Conservation (phyloP, 2,888 invertebrate species). For the Tenodera sinensis region DNA sequence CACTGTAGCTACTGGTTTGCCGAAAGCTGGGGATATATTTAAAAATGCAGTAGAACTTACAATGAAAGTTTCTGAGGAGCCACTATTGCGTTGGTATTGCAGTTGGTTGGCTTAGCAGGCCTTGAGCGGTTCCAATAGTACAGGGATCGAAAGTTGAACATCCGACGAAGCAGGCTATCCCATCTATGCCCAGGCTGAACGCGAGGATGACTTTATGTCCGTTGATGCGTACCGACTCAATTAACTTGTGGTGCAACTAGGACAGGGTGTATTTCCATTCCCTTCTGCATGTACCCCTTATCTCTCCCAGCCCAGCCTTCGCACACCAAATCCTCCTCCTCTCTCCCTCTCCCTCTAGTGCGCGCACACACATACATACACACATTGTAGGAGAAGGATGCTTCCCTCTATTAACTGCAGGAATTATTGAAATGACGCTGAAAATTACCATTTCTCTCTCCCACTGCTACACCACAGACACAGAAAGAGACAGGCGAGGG, state of each 20-base stretch:
- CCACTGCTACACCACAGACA: neutral
- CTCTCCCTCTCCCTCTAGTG: neutral
- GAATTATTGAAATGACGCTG: conserved; percentile 27
- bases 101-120: too few relatives aligned
- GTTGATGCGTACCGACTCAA: conserved; percentile 4
- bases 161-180: neutral
- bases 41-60: too few relatives aligned
- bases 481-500: neutral
- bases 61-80: too few relatives aligned
- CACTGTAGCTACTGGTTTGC: too few relatives aligned
- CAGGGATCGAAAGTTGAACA: neutral
- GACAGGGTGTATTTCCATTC: neutral
- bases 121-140: neutral
- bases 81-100: too few relatives aligned
- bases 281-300: neutral
- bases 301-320: neutral
- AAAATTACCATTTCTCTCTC: conserved; percentile 26
- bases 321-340: neutral
- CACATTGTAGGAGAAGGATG: neutral
- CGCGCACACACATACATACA: neutral
- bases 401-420: neutral
- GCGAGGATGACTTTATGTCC: neutral
- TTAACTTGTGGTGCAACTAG: neutral
- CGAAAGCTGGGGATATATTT: too few relatives aligned
- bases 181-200: neutral